Evolutionary conservation across 30 jellyfish, hydroid and myxozoan genomes (phyloP), one percentile per base, ranked within the genome.

Genomic region (Chrysaora quinquecirrha): DNA sequence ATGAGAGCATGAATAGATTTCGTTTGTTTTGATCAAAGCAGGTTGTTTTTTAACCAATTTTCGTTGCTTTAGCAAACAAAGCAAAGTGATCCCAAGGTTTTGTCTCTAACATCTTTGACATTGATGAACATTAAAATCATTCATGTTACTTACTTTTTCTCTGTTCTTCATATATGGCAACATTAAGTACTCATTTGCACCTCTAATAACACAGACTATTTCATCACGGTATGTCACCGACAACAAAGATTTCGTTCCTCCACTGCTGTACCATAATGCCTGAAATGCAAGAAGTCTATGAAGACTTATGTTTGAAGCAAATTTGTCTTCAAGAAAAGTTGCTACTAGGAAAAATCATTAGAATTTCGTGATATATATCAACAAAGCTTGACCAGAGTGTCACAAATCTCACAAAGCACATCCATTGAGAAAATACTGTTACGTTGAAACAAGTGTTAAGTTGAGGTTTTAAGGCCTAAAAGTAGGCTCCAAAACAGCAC

Each of bases 191-290:
- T 73, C 77, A 60, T 84, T 84, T 24, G 87, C 1, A 28, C 94
- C 94, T 52, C 87, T 35, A 3, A 84, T 25, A 4, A 84, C 86
- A 48, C 94, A 84, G 70, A 52, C 85, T 22, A 84, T 84, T 23
- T 84, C 85, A 73, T 84, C 94, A 34, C 84, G 76, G 34, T 32
- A 63, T 0, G 84, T 60, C 76, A 67, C 31, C 23, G 84, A 35
- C 21, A 84, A 64, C 10, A 84, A 64, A 0, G 96, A 87, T n/a
- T 61, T 71, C 46, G 96, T 87, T 0, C 76, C 87, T 62, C 96
- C 96, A 87, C 91, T 64, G 65, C 96, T 87, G 91, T 38, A 87
- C 96, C 96, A 87, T 34, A 87, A 29, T 16, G 84, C 90, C 96
- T 87, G 69, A 22, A 11, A 35, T n/a, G 33, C 19, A 14, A 34